Percentiles rank a stretch among this genome's conserved stretches.
Evolutionary conservation across 1,140 invertebrate species (phyloP).

Genomic region (Drosophila triauraria): DNA sequence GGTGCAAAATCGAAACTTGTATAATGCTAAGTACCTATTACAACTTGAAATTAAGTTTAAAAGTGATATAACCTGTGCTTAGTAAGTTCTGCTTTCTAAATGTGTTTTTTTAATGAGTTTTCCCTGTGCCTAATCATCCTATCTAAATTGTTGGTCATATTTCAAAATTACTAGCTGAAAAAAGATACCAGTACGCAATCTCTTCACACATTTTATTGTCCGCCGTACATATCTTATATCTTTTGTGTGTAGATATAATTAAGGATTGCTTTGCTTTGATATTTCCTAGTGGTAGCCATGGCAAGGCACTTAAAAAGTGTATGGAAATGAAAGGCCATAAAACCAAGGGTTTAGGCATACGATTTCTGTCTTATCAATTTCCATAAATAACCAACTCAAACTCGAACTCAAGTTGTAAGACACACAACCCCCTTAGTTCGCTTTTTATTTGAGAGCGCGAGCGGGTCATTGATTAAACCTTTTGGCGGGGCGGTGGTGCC

Average conservation of each 20-base stretch:
- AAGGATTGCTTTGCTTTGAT: constrained; percentile 22
- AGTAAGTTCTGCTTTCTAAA: neutral
- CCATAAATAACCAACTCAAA: constrained; percentile 63
- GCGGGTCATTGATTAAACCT: constrained; percentile 74
- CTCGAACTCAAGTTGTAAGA: constrained; percentile 36
- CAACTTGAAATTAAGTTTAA: neutral
- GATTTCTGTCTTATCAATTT: constrained; percentile 69
- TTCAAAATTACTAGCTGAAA: neutral
- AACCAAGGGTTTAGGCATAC: constrained; percentile 35
- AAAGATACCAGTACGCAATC: neutral
- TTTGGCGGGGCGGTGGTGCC: constrained; percentile 38
- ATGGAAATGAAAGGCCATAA: constrained; percentile 58
- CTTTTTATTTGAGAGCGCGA: constrained; percentile 7
- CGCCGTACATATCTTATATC: constrained; percentile 2
- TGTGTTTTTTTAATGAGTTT: neutral
- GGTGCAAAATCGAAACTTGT: neutral
- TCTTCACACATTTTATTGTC: constrained; percentile 29
- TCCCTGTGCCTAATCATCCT: neutral
- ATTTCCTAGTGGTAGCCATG: constrained; percentile 36
- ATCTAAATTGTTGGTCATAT: constrained; percentile 7
- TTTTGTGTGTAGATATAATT: constrained; percentile 19
- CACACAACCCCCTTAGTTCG: neutral
- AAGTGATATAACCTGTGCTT: neutral
- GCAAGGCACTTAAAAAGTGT: constrained; percentile 33
- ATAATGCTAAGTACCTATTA: neutral